These are phyloP conservation scores for Passerculus sandwichensis DNA, from an alignment of 2,797 vertebrate genomes.

Conservation along the genomic window DNA sequence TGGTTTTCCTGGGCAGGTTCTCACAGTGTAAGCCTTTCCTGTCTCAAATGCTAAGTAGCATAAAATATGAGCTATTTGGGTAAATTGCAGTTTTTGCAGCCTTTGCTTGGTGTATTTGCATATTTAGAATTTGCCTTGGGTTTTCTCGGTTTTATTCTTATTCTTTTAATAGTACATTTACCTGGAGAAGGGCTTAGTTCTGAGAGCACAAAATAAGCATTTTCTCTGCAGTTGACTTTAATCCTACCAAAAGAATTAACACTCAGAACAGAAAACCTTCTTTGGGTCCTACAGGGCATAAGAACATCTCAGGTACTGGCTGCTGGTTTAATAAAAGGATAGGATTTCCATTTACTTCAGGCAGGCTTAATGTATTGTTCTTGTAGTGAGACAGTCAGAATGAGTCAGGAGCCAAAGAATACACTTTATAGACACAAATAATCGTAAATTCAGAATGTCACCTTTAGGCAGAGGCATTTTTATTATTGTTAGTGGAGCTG, in stretches of 20 bases:
- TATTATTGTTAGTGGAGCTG: constrained; percentile 98
- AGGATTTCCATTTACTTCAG: constrained; percentile 95
- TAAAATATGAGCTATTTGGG: neutral
- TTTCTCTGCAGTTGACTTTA: constrained; percentile 62
- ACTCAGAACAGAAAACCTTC: constrained; percentile 79
- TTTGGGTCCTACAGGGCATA: constrained; percentile 85
- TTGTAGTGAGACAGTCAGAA: constrained; percentile 85
- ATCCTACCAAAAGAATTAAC: constrained; percentile 53
- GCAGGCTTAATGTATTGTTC: constrained; percentile 94
- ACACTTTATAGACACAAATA: constrained; percentile 99
- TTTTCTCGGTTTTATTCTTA: constrained; percentile 10
- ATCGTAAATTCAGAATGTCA: constrained; percentile 99
- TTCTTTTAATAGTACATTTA: constrained; percentile 2
- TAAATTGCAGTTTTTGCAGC: constrained; percentile 21
- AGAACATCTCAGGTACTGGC: constrained; percentile 92
- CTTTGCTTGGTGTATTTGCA: neutral
- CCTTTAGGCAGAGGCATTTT: constrained; percentile 99
- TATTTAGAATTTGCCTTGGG: constrained; percentile 46
- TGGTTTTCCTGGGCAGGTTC: constrained; percentile 15
- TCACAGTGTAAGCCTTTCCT: neutral
- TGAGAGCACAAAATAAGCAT: constrained; percentile 33
- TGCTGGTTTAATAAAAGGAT: constrained; percentile 94
- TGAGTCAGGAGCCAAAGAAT: constrained; percentile 95
- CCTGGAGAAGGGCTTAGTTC: constrained; percentile 53
- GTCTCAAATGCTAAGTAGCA: neutral